These are phyloP conservation scores for Aurelia sp. DNA, from an alignment of 30 jellyfish, hydroid and myxozoan species.

Conservation along the genomic window DNA sequence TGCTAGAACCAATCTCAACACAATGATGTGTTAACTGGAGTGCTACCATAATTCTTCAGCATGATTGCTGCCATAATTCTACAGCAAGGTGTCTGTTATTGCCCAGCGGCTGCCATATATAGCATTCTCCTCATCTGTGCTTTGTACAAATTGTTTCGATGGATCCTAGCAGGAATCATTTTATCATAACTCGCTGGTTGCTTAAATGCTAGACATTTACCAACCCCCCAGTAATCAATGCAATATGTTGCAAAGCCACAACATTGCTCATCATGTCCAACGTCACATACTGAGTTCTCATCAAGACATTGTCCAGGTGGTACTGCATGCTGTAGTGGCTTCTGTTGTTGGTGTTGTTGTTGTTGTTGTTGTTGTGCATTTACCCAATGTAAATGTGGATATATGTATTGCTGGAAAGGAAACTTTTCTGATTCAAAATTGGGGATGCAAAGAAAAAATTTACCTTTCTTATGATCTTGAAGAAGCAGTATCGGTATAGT, in stretches of 20 bases:
- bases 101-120: slow-evolving; percentile 27
- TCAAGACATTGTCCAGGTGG: slow-evolving; percentile 87
- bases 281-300: slow-evolving; percentile 85
- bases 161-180: slow-evolving; percentile 61
- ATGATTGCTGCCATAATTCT: too few relatives aligned
- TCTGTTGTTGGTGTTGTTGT: slow-evolving; percentile 32
- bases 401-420: slow-evolving; percentile 31
- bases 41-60: too few relatives aligned
- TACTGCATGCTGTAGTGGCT: slow-evolving; percentile 24
- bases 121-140: slow-evolving; percentile 33
- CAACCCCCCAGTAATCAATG: slow-evolving; percentile 93
- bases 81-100: background rate
- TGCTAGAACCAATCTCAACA: too few relatives aligned
- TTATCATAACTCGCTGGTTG: slow-evolving; percentile 58
- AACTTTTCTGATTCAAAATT: too few relatives aligned
- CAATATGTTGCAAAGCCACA: slow-evolving; percentile 96
- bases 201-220: slow-evolving; percentile 85
- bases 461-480: too few relatives aligned
- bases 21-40: too few relatives aligned
- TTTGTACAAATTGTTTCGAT: slow-evolving; percentile 77
- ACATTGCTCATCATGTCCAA: slow-evolving; percentile 91
- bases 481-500: too few relatives aligned
- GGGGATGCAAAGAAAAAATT: too few relatives aligned
- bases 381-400: slow-evolving; percentile 68
- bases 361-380: slow-evolving; percentile 40